Percentiles rank a stretch among this genome's conserved stretches.
These are phyloP conservation scores for Holcopasites calliopsidis DNA, from an alignment of 1,140 invertebrate species.

Conservation along the genomic window DNA sequence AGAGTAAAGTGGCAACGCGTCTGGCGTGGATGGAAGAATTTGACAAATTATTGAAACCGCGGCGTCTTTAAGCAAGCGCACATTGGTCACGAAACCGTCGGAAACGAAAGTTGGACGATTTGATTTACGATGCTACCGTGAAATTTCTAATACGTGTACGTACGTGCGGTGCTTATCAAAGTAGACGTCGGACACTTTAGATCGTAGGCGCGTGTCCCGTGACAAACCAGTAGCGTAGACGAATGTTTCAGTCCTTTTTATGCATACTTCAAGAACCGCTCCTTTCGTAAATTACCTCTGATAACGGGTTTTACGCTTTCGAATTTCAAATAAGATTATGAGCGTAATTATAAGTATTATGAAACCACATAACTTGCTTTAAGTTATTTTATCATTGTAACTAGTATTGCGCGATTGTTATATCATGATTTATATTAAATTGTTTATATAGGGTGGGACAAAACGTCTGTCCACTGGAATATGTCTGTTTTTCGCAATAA, in stretches of 20 bases:
- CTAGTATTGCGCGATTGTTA: too few relatives aligned
- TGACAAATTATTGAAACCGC: background rate
- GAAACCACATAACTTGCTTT: too few relatives aligned
- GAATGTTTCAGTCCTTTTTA: background rate
- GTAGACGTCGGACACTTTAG: constrained; percentile 25
- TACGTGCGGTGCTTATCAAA: constrained; percentile 36
- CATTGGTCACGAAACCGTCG: constrained; percentile 24
- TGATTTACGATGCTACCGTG: constrained; percentile 45
- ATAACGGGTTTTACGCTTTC: background rate
- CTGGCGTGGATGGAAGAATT: background rate
- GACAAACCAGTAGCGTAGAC: constrained; percentile 19
- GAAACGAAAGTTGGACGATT: constrained; percentile 55
- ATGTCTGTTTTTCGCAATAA: too few relatives aligned
- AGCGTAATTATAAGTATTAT: too few relatives aligned
- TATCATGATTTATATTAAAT: too few relatives aligned
- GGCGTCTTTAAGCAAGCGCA: background rate
- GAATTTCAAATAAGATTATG: too few relatives aligned
- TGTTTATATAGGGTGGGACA: too few relatives aligned
- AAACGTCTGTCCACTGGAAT: too few relatives aligned
- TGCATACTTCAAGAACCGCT: too few relatives aligned
- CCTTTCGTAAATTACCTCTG: too few relatives aligned
- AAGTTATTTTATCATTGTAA: too few relatives aligned
- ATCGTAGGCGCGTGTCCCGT: constrained; percentile 19
- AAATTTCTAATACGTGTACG: constrained; percentile 56
- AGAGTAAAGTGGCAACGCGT: background rate